phyloP scores from a whole-genome alignment of 2,797 vertebrate genomes.

The Alca torda region DNA sequence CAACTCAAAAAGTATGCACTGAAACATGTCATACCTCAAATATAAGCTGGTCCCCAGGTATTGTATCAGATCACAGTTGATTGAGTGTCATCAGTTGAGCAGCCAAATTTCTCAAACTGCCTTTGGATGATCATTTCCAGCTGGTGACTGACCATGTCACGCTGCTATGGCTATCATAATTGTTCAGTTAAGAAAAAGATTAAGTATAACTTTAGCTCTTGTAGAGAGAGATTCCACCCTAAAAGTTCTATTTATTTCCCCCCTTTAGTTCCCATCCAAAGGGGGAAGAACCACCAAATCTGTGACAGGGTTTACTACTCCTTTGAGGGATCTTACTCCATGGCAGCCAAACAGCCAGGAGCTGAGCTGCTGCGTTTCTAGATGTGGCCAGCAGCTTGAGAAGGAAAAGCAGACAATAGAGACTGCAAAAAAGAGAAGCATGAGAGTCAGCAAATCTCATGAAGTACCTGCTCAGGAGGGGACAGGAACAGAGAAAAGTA shows the following conservation, averaged over 20 bases:
- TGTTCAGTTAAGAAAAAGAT: background rate
- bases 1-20: background rate
- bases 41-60: background rate
- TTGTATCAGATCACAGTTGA: background rate
- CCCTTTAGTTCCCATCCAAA: background rate
- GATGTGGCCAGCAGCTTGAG: background rate
- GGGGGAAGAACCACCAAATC: background rate
- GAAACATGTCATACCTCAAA: background rate
- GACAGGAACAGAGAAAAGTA: background rate
- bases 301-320: background rate
- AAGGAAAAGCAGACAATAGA: background rate
- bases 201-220: background rate
- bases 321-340: background rate
- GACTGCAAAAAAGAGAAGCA: background rate
- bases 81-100: background rate
- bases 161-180: fast-evolving
- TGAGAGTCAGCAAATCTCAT: background rate
- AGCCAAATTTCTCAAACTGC: background rate
- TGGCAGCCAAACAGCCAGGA: background rate
- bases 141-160: background rate
- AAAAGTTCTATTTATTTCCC: background rate
- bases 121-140: background rate
- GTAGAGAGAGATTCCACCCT: background rate
- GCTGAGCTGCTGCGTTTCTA: background rate
- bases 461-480: background rate